phyloP scores from a whole-genome alignment of 2,797 vertebrate species.

The Falco biarmicus region DNA sequence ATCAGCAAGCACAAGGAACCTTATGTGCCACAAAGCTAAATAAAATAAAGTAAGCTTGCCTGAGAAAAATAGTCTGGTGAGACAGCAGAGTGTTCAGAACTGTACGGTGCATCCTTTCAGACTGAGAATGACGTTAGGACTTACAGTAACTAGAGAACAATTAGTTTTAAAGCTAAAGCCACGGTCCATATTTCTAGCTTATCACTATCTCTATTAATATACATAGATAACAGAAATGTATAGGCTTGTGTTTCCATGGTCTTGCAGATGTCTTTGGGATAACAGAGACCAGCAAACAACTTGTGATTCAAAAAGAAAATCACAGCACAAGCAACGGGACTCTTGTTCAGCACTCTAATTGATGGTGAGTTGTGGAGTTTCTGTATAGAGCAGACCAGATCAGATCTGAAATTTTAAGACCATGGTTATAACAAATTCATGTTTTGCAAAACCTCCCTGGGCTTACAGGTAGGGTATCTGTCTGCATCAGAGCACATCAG shows the following conservation, averaged over 20 bases:
- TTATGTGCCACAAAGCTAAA: slow-evolving; percentile 56
- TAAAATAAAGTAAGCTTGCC: slow-evolving; percentile 64
- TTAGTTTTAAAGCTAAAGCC: not conserved
- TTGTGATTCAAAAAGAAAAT: not conserved
- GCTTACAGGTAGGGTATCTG: not conserved
- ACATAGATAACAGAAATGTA: not conserved
- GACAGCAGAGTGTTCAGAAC: not conserved
- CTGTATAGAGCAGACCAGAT: not conserved
- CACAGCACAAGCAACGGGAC: not conserved
- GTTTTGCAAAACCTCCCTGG: not conserved
- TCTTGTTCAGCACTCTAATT: rapidly evolving
- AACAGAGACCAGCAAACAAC: not conserved
- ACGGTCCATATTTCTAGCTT: not conserved
- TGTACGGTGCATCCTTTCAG: not conserved
- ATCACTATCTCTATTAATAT: not conserved
- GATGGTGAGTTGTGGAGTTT: not conserved
- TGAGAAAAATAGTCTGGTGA: slow-evolving; percentile 34
- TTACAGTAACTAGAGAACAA: not conserved
- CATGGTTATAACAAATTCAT: not conserved
- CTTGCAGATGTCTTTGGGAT: not conserved
- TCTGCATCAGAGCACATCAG: not conserved
- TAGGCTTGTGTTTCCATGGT: not conserved
- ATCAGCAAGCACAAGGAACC: slow-evolving; percentile 57
- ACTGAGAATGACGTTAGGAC: not conserved
- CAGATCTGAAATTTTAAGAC: not conserved